These are phyloP conservation scores for Tursiops truncatus DNA, from an alignment of 2,113 vertebrate genomes.

Conservation along the genomic window DNA sequence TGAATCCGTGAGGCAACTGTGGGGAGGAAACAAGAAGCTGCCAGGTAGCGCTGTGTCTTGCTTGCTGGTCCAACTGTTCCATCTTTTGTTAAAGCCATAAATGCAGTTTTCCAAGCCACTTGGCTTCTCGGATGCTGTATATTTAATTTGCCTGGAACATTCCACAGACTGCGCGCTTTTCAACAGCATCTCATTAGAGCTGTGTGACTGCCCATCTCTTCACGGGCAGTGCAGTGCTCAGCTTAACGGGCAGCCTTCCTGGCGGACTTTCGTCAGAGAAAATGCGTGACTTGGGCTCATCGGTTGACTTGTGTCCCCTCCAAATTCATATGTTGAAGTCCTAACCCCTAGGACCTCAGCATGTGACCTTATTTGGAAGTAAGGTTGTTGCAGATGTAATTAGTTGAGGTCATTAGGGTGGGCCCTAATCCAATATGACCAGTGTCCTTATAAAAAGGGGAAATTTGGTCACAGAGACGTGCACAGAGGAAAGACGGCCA, in stretches of 20 bases:
- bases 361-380: background rate
- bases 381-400: background rate
- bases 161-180: background rate
- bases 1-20: background rate
- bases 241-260: background rate
- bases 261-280: background rate
- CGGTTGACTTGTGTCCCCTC: background rate
- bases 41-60: slow-evolving; percentile 15
- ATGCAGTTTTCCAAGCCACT: background rate
- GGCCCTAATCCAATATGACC: background rate
- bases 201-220: background rate
- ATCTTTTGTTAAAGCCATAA: background rate
- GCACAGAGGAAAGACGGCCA: accelerated
- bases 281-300: background rate
- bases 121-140: background rate
- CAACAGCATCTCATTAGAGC: background rate
- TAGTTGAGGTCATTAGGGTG: background rate
- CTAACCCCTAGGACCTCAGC: background rate
- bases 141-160: slow-evolving; percentile 54
- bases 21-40: background rate
- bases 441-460: background rate
- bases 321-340: background rate
- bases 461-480: background rate
- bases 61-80: background rate
- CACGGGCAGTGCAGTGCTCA: background rate